Percentiles rank a stretch among this genome's conserved stretches.
Evolutionary conservation across 35 echinoderm and acorn worm genomes (phyloP).

Genomic region (Ophiothrix spiculata): DNA sequence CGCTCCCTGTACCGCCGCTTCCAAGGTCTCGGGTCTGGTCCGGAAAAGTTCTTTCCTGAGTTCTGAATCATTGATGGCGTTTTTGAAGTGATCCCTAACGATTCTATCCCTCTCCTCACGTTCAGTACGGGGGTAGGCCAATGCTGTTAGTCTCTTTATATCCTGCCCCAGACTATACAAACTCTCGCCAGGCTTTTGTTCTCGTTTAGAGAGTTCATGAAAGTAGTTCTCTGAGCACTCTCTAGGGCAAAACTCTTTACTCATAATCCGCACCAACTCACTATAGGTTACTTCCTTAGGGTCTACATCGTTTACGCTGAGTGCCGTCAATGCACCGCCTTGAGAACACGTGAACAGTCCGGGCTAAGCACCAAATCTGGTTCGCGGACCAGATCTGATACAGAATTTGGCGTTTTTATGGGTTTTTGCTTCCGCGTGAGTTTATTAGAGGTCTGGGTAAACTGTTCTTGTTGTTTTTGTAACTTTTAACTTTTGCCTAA

Average conservation of each 20-base stretch:
- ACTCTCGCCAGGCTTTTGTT: neutral
- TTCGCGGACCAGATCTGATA: too few relatives aligned
- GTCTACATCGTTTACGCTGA: neutral
- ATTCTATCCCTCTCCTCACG: neutral
- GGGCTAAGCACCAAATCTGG: too few relatives aligned
- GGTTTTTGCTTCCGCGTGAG: too few relatives aligned
- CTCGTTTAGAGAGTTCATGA: neutral
- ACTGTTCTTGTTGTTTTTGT: too few relatives aligned
- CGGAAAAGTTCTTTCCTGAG: neutral
- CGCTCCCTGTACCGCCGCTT: neutral
- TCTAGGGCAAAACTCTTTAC: neutral
- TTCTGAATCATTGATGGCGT: neutral
- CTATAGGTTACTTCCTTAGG: neutral
- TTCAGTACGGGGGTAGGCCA: too few relatives aligned
- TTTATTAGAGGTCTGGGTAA: too few relatives aligned
- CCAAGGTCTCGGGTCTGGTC: neutral
- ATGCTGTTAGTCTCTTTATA: neutral
- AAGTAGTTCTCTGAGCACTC: neutral
- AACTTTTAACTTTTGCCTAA: too few relatives aligned
- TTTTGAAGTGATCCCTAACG: neutral
- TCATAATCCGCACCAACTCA: neutral
- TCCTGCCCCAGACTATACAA: neutral
- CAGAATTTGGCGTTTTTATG: too few relatives aligned
- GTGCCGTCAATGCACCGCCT: neutral
- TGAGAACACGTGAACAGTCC: neutral